Evolutionary conservation across 2,113 vertebrate genomes (phyloP).

Genomic region (Apeltes quadracus): DNA sequence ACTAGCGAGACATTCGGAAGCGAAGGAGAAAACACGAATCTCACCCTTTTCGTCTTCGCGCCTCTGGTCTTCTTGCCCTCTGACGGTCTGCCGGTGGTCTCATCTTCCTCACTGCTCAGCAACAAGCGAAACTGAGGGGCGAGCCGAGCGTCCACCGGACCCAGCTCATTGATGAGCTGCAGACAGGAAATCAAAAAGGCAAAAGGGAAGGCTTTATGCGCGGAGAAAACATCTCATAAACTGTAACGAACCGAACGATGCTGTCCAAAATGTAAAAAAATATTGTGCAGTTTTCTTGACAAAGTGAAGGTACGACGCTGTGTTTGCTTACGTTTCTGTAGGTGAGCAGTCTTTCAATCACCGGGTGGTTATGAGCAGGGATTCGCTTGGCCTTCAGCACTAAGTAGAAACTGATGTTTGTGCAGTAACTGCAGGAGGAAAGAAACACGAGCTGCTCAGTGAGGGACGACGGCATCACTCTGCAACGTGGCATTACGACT

Average conservation of each 20-base stretch:
- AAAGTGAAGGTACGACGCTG: neutral
- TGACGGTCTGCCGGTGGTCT: conserved; percentile 30
- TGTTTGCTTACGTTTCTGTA: conserved; percentile 89
- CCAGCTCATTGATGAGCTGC: conserved; percentile 83
- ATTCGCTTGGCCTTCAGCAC: conserved; percentile 90
- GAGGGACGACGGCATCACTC: neutral
- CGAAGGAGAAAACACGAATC: neutral
- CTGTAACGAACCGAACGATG: neutral
- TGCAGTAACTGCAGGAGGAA: conserved; percentile 84
- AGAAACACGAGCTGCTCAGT: neutral
- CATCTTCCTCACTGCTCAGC: conserved; percentile 62
- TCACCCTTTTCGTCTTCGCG: conserved; percentile 57
- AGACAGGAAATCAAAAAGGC: neutral
- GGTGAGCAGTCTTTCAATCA: conserved; percentile 91
- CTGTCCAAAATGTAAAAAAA: neutral
- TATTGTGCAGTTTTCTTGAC: neutral
- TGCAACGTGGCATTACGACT: neutral
- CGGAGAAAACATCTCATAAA: no score
- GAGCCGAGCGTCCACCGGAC: conserved; percentile 83
- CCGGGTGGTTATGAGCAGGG: conserved; percentile 88
- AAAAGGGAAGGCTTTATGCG: neutral
- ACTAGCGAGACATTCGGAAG: neutral
- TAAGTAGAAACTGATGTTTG: conserved; percentile 96
- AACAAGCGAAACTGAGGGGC: conserved; percentile 83
- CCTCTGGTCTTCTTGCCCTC: conserved; percentile 66